These are phyloP conservation scores for Nannoperca australis DNA, from an alignment of 2,797 vertebrate species.

Conservation along the genomic window DNA sequence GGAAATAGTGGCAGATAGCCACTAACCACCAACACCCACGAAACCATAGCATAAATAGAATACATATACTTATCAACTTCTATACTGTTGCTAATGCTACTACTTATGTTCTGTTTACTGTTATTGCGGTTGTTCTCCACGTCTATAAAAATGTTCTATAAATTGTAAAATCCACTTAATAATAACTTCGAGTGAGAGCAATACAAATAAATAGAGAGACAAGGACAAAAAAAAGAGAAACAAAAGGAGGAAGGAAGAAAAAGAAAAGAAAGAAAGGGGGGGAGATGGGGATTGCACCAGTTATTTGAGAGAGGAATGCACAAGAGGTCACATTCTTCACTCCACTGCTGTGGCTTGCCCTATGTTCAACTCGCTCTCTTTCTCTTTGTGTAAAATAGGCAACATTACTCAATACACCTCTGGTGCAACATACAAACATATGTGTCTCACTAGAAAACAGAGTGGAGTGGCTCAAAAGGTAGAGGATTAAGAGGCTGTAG, in stretches of 20 bases:
- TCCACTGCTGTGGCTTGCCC: conserved; percentile 77
- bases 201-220: conserved; percentile 10
- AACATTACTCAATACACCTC: conserved; percentile 70
- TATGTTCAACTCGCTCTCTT: conserved; percentile 66
- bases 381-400: conserved; percentile 52
- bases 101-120: conserved; percentile 5
- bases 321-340: conserved; percentile 85
- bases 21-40: neutral
- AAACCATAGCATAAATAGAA: neutral
- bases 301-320: conserved; percentile 87
- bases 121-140: conserved; percentile 2
- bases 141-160: conserved; percentile 14
- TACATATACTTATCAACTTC: neutral
- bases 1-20: neutral
- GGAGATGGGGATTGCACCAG: conserved; percentile 75
- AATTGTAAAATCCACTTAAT: conserved; percentile 13
- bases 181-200: neutral
- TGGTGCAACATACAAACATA: conserved; percentile 56
- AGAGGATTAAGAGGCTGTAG: conserved; percentile 1
- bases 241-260: conserved; percentile 22
- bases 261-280: conserved; percentile 3
- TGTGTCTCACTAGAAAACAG: conserved; percentile 20
- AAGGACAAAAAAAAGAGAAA: conserved; percentile 8
- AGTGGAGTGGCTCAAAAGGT: conserved; percentile 11
- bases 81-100: neutral